Evolutionary conservation across 2,113 vertebrate species (phyloP).

Genomic region (Callionymus lyra): DNA sequence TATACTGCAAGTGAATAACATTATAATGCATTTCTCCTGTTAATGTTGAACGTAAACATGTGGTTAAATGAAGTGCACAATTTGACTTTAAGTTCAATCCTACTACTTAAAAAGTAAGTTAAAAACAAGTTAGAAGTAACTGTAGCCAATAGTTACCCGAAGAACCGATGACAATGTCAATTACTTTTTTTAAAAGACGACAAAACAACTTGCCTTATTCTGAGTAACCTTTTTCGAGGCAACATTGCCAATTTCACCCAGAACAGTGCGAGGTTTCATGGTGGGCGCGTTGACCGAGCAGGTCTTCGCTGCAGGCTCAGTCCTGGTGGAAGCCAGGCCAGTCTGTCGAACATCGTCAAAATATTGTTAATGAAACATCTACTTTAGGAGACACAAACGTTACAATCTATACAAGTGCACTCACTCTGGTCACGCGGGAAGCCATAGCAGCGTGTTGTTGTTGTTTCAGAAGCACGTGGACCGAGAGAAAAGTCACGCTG

Average conservation of each 20-base stretch:
- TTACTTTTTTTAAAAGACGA: no score
- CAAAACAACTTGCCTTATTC: slow-evolving; percentile 51
- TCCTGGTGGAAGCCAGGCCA: slow-evolving; percentile 58
- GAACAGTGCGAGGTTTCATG: slow-evolving; percentile 54
- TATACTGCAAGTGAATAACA: no score
- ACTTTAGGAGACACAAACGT: fast-evolving
- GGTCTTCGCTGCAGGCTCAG: slow-evolving; percentile 46
- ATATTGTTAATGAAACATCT: not conserved
- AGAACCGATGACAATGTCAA: no score
- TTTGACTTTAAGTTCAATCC: not conserved
- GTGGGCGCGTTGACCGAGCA: slow-evolving; percentile 23
- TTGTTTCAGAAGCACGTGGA: not conserved
- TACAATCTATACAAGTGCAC: not conserved
- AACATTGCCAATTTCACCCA: slow-evolving; percentile 70
- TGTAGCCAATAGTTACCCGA: no score
- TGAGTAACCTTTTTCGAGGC: slow-evolving; percentile 3
- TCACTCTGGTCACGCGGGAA: slow-evolving; percentile 57
- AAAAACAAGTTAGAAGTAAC: no score
- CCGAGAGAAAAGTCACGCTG: not conserved
- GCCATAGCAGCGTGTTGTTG: slow-evolving; percentile 52
- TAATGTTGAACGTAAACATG: not conserved
- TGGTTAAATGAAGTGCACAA: no score
- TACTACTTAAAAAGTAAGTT: no score
- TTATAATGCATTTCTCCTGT: no score
- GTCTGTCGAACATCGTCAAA: slow-evolving; percentile 35